Evolutionary conservation across 2,113 vertebrate genomes (phyloP).

Genomic region (Brienomyrus longianalis): DNA sequence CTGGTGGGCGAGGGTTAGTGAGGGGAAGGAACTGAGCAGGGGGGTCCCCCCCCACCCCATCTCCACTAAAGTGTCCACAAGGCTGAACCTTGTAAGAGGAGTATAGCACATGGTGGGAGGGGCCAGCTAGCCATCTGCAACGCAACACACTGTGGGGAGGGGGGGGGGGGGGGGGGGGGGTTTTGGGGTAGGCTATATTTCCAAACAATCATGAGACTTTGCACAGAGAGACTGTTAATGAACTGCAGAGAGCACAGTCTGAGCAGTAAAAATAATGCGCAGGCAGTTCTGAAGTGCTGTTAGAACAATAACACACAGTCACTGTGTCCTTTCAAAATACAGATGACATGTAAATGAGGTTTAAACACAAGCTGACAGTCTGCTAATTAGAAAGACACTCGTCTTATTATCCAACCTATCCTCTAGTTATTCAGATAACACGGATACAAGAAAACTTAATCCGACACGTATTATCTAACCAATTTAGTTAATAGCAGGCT

Average conservation of each 20-base stretch:
- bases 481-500: not conserved
- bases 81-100: no score
- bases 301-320: not conserved
- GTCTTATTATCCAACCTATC: not conserved
- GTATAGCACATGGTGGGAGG: no score
- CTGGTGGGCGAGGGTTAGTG: no score
- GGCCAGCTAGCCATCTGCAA: no score
- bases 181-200: not conserved
- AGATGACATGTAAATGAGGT: not conserved
- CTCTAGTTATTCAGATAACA: not conserved
- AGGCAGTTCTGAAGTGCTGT: not conserved
- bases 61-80: no score
- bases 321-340: not conserved
- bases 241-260: not conserved
- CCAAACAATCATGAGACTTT: not conserved
- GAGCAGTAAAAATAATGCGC: not conserved
- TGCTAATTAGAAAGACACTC: not conserved
- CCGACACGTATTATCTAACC: not conserved
- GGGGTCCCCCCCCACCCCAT: no score
- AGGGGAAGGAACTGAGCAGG: no score
- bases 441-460: not conserved
- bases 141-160: no score
- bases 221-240: not conserved
- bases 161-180: no score
- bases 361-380: not conserved